Conservation (phyloP, 2,888 invertebrate genomes). For the Lithophane ornitopus region DNA sequence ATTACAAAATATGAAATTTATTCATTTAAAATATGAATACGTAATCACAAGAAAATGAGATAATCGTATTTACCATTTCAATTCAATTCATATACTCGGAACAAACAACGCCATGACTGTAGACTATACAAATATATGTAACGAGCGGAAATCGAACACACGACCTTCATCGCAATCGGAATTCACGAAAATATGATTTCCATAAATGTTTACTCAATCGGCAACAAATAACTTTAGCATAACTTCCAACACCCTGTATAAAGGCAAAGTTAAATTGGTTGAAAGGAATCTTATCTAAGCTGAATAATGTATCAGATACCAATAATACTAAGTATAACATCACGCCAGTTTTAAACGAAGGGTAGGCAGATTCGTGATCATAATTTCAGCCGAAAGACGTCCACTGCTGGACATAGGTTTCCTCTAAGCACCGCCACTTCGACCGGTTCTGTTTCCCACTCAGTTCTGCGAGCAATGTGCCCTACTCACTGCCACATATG, state of each 20-base stretch:
- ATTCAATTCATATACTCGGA: neutral
- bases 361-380: too few species aligned
- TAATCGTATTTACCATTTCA: neutral
- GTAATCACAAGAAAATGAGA: neutral
- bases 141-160: conserved; percentile 33
- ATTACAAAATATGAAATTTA: too few species aligned
- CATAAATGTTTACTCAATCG: conserved; percentile 45
- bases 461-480: too few species aligned
- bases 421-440: too few species aligned
- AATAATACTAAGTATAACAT: conserved; percentile 10
- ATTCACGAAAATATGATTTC: conserved; percentile 45
- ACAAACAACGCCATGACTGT: conserved; percentile 20
- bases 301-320: conserved; percentile 31
- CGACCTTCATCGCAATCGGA: conserved; percentile 41
- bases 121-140: conserved; percentile 28
- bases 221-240: conserved; percentile 31
- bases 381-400: too few species aligned
- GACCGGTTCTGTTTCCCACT: too few species aligned
- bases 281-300: conserved; percentile 41
- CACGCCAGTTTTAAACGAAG: neutral
- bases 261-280: conserved; percentile 45
- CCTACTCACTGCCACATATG: too few species aligned
- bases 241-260: conserved; percentile 27
- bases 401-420: too few species aligned
- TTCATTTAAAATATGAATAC: too few species aligned